Evolutionary conservation across 2,797 vertebrate genomes (phyloP), one percentile per base, ranked within the genome.

Genomic region (Semaprochilodus insignis): DNA sequence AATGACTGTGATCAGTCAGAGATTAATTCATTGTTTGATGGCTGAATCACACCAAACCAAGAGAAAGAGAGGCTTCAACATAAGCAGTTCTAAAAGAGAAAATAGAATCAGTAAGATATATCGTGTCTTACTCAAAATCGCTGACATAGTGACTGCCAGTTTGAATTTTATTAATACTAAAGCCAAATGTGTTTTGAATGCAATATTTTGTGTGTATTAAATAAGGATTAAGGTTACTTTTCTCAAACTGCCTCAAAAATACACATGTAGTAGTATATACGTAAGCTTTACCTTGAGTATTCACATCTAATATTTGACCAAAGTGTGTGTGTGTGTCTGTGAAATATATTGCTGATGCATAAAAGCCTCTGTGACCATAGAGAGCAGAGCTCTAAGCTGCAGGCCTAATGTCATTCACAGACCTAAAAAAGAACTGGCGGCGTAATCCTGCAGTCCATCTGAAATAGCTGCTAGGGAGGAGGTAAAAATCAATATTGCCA

Each of bases 401-500:
- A 34, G 74, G 84, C 81, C 84, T 81, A 70, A 81, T 82, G 81
- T 85, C 84, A 81, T 86, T 87, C 83, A 80, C 75, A 21, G 19
- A 51, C 57, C 81, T 85, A 84, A 83, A 85, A 85, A 85, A 78
- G 66, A 79, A 81, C 78, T 81, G 44, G 15, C 81, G n/a, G 76
- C 19, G 40, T 83, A 85, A 82, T 80, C 54, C 80, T 77, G 76
- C 76, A 74, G 86, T 86, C 77, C 67, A 81, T 88, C 87, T 85
- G 82, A 80, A 85, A 76, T 83, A 77, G 84, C 81, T 78, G 65
- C 75, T 84, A 27, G 67, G 52, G 72, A 83, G 73, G 63, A 78
- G 78, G 82, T 79, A 72, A 86, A 93, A 95, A 95, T 95, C 94
- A 94, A 96, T 95, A 93, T 87, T 87, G 89, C 93, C 92, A 93